Evolutionary conservation across 2,888 invertebrate genomes (phyloP).

Genomic region (Pristionchus maxplancki): DNA sequence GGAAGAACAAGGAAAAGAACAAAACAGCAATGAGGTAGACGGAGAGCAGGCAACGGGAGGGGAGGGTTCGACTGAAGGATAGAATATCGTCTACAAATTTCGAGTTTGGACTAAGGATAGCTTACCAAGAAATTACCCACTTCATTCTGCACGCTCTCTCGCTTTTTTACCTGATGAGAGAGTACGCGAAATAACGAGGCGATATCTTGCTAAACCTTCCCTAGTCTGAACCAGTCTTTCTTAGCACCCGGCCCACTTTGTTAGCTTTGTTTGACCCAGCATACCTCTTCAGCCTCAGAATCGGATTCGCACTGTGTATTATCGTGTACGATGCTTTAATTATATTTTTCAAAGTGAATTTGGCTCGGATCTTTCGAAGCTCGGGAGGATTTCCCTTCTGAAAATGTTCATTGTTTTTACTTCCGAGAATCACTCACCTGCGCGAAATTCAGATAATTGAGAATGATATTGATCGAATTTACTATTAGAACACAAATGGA

Average conservation of each 20-base stretch:
- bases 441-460: not conserved
- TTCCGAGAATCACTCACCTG: not conserved
- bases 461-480: not conserved
- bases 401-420: not conserved
- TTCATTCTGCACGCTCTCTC: too few species aligned
- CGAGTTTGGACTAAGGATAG: too few species aligned
- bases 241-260: too few species aligned
- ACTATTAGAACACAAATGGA: not conserved
- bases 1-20: not conserved
- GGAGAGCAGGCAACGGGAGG: not conserved
- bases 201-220: too few species aligned
- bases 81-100: too few species aligned
- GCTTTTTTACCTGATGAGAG: too few species aligned
- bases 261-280: too few species aligned
- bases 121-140: too few species aligned
- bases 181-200: too few species aligned
- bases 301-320: conserved; percentile 12
- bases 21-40: not conserved
- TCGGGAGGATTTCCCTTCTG: not conserved
- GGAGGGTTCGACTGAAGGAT: not conserved
- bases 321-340: not conserved
- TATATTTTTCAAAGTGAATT: not conserved
- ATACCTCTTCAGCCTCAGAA: not conserved
- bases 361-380: not conserved
- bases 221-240: too few species aligned